Evolutionary conservation across 2,888 invertebrate genomes (phyloP), one percentile per base, ranked within the genome.

Genomic region (Lasioglossum calceatum): DNA sequence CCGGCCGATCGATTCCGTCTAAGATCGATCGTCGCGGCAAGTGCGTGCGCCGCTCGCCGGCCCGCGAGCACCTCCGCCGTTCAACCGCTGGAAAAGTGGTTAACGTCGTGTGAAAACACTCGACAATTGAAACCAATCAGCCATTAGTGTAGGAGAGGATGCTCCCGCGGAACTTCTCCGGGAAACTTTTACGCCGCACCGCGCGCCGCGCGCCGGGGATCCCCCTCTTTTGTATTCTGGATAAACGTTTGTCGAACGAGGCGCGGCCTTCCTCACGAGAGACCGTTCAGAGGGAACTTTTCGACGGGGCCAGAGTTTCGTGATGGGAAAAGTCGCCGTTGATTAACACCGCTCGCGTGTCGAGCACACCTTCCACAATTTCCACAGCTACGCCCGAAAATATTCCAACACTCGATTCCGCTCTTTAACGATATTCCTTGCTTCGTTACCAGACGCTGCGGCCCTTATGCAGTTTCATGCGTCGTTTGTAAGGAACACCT

Each of bases 21-120:
- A 64, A 85, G 84, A 90, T 90, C 90, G 90, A 90, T 90, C 89
- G 90, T 74, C 86, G 78, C 64, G 79, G 83, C 79, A 85, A 90
- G 79, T 90, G 90, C 90, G 90, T 90, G 90, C 90, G 90, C 90
- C 90, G 89, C 84, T 76, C 85, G 75, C 42, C 80, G 78, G 71
- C 75, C 72, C 61, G 61, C 61, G 36, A 80, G 79, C 16, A 61
- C 42, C 32, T 0, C 73, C 27, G 16, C 27, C 27, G 61, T 27
- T 61, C 61, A 27, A 32, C 39, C 58, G 67, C 27, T 72, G 44
- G 78, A 71, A 78, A 84, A 76, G 64, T 50, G 77, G 19, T 70
- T 71, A 71, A 50, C 76, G 27, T 50, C 50, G 19, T 32, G 71
- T 27, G 64, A 79, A 79, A 73, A 58, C 36, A 39, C 70, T 61